Evolutionary conservation across 2,113 vertebrate species (phyloP).

Genomic region (Bubo blakistoni): DNA sequence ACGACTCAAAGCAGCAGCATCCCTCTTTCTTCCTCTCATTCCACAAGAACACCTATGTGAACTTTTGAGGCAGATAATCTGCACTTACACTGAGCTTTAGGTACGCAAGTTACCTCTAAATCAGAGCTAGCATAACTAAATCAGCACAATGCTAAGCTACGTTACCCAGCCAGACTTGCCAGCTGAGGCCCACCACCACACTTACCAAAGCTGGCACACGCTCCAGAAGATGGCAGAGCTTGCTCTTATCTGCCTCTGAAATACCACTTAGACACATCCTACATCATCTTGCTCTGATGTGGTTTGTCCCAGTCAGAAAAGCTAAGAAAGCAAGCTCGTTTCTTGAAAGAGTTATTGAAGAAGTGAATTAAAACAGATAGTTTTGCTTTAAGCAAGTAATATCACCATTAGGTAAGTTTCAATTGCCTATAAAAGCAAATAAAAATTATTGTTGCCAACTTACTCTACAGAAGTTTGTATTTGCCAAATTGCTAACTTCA

Average conservation of each 20-base stretch:
- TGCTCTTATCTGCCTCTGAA: not conserved
- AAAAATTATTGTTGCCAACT: not conserved
- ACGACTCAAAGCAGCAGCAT: not conserved
- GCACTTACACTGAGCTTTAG: not conserved
- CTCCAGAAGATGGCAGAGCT: not conserved
- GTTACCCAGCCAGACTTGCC: not conserved
- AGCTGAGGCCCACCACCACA: not conserved
- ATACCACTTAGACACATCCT: not conserved
- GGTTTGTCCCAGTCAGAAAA: not conserved
- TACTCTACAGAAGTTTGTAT: not conserved
- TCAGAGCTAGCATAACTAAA: not conserved
- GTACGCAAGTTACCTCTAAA: not conserved
- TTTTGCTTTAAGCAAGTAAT: not conserved
- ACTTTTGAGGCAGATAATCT: not conserved
- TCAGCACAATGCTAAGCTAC: not conserved
- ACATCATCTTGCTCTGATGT: not conserved
- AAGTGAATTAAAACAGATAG: not conserved
- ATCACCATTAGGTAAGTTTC: not conserved
- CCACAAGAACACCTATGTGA: not conserved
- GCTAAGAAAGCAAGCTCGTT: not conserved
- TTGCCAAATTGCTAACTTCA: rapidly evolving
- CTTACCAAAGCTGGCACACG: not conserved
- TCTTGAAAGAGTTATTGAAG: not conserved
- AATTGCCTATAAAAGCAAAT: not conserved
- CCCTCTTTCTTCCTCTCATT: not conserved